Percentiles rank a stretch among this genome's conserved stretches.
Evolutionary conservation across 2,113 vertebrate genomes (phyloP).

Genomic region (Solea solea): DNA sequence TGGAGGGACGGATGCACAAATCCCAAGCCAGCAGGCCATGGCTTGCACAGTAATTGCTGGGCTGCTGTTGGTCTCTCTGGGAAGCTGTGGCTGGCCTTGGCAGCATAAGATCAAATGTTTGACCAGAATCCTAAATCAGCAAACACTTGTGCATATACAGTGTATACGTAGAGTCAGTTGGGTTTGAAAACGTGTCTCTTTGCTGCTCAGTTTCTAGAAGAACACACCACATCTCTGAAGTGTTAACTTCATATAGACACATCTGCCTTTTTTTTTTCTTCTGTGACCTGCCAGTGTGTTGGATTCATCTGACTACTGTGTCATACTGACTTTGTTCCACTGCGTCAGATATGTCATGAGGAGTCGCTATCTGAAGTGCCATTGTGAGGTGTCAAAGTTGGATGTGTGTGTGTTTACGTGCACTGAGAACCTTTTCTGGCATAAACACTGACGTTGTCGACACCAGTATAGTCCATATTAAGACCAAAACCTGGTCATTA

Average conservation of each 20-base stretch:
- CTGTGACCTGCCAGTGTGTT: constrained; percentile 22
- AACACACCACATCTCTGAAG: not conserved
- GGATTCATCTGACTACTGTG: constrained; percentile 51
- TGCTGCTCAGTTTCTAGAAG: not conserved
- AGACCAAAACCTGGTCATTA: too few species aligned
- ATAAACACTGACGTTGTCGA: too few species aligned
- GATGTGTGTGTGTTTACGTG: too few species aligned
- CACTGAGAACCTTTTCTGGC: too few species aligned
- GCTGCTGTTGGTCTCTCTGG: constrained; percentile 4
- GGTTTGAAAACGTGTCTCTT: constrained; percentile 1
- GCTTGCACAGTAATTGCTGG: constrained; percentile 47
- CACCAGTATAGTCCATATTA: too few species aligned
- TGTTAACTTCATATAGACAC: not conserved
- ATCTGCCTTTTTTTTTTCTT: constrained; percentile 18
- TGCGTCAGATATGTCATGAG: constrained; percentile 32
- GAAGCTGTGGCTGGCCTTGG: constrained; percentile 3
- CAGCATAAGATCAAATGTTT: constrained; percentile 12
- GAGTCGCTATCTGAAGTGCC: constrained; percentile 34
- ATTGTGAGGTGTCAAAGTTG: constrained; percentile 14
- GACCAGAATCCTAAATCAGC: not conserved
- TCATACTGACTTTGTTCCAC: constrained; percentile 56
- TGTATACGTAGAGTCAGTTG: constrained; percentile 9
- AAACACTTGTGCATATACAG: not conserved
- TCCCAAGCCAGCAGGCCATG: constrained; percentile 37
- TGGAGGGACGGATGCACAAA: constrained; percentile 17